Evolutionary conservation across 2,113 vertebrate species (phyloP).

Genomic region (Rhegmatorhina hoffmannsi): DNA sequence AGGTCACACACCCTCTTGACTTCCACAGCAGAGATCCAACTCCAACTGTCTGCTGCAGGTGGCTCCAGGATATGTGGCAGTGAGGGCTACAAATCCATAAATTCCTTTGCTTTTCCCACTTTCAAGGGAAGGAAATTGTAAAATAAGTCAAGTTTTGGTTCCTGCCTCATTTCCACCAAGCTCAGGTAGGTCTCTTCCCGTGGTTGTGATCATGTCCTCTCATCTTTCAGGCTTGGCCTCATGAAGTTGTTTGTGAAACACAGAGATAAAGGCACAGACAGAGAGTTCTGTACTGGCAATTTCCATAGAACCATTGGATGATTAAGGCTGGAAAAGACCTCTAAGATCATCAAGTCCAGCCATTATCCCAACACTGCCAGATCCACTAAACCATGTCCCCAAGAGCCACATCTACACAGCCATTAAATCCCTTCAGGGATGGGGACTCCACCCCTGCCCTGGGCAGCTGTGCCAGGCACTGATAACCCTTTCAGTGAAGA

Average conservation of each 20-base stretch:
- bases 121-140: not conserved
- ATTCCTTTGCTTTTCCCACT: not conserved
- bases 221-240: not conserved
- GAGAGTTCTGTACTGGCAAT: not conserved
- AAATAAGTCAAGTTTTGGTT: not conserved
- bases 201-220: rapidly evolving
- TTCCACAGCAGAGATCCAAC: not conserved
- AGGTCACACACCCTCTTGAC: not conserved
- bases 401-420: not conserved
- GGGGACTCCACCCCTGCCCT: not conserved
- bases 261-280: not conserved
- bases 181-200: not conserved
- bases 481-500: not conserved
- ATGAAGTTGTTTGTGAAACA: not conserved
- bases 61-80: no score
- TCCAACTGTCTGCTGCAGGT: not conserved
- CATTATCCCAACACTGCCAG: not conserved
- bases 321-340: not conserved
- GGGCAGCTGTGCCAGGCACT: not conserved
- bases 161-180: not conserved
- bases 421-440: no score
- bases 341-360: not conserved
- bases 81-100: not conserved
- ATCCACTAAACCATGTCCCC: not conserved
- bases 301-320: not conserved